phyloP scores from a whole-genome alignment of 2,113 vertebrate species.

The Ursus arctos region DNA sequence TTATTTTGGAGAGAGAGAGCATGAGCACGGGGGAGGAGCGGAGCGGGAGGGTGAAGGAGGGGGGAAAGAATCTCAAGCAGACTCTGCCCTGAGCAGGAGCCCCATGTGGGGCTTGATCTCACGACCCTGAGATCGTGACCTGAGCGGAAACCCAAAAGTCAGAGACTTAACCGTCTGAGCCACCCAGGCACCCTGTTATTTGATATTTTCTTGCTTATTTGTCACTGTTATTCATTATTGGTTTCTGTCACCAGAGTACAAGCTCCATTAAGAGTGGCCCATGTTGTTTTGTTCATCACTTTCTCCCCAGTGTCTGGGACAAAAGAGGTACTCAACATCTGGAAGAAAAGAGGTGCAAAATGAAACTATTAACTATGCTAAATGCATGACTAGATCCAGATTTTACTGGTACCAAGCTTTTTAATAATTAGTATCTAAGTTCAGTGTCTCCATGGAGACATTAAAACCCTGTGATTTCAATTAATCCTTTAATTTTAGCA shows the following conservation, averaged over 20 bases:
- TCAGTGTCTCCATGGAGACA: neutral
- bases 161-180: neutral
- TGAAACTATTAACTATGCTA: neutral
- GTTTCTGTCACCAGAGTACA: neutral
- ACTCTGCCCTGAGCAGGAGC: neutral
- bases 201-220: neutral
- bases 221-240: neutral
- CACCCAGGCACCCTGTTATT: neutral
- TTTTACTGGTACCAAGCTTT: neutral
- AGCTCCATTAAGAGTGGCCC: neutral
- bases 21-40: neutral
- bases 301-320: neutral
- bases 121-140: neutral
- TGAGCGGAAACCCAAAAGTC: neutral
- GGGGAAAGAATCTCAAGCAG: neutral
- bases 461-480: slow-evolving; percentile 24
- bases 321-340: neutral
- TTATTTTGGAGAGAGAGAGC: neutral
- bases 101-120: neutral
- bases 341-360: neutral
- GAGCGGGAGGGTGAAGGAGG: neutral
- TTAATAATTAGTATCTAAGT: slow-evolving; percentile 20
- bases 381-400: neutral
- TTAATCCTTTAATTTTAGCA: slow-evolving; percentile 44
- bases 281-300: neutral